Base-by-base conservation (phyloP, 2,888 invertebrate species). In the Tenthredo scrophulariae region DNA sequence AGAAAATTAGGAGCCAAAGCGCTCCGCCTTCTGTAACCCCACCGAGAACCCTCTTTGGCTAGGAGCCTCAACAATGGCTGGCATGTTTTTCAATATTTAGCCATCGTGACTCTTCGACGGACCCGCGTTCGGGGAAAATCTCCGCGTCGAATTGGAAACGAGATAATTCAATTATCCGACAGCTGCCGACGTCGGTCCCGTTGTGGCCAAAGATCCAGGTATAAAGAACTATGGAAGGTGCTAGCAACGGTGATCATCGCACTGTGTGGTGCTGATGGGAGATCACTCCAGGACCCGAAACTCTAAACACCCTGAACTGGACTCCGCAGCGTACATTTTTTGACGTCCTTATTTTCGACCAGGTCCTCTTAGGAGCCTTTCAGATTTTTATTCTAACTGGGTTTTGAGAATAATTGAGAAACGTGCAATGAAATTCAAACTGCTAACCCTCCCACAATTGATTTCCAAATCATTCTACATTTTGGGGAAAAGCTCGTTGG, bases 31-130 rank as follows among this genome's bases (percentile, higher is more conserved):
- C 80, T 80, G 62, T 77, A 77, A 77, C 77, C 77, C 77, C 77
- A 77, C 54, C 50, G 77, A 62, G 58, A 80, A 80, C 80, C 80
- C 80, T 80, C 80, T 62, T 80, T 26, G 37, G 62, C 58, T 90
- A 89, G 86, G 89, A 87, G 88, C 84, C 88, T 88, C 90, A 90
- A 93, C 92, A 92, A 93, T 92, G 89, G 89, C 87, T 90, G 92
- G 90, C 92, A 91, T 93, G 93, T 93, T 93, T 92, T 92, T 93
- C 93, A 93, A 93, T 93, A 93, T 93, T 93, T 92, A 93, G 92
- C 92, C 93, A 91, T 93, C 93, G 92, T 92, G 93, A 92, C 92
- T 93, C 92, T 92, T 92, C 91, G 92, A 89, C 92, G 91, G 89
- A 70, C 70, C 70, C 13, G 43, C 89, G 90, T 90, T 90, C 88